phyloP scores from a whole-genome alignment of 2,113 vertebrate genomes.

The Setophaga coronata region DNA sequence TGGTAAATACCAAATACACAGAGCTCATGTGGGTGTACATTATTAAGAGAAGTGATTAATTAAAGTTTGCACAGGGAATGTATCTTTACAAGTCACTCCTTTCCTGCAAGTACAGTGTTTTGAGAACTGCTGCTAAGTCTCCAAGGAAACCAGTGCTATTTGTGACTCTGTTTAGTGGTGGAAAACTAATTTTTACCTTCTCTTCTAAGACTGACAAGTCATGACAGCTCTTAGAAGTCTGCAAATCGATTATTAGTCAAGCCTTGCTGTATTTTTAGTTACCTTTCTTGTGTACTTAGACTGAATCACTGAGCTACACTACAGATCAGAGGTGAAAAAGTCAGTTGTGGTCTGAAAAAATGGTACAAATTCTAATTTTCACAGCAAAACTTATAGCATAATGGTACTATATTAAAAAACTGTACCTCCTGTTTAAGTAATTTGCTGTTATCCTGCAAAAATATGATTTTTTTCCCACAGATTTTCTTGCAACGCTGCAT shows the following conservation, averaged over 20 bases:
- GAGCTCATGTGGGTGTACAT: neutral
- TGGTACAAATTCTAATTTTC: constrained; percentile 55
- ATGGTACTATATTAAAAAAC: constrained; percentile 51
- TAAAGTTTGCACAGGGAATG: constrained; percentile 10
- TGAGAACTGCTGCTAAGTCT: constrained; percentile 57
- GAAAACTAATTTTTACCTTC: constrained; percentile 78
- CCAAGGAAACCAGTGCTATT: constrained; percentile 79
- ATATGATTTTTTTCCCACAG: constrained; percentile 14
- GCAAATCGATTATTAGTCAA: constrained; percentile 75
- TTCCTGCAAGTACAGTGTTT: neutral
- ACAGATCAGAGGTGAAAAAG: constrained; percentile 48
- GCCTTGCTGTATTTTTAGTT: constrained; percentile 71
- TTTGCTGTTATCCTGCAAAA: constrained; percentile 15
- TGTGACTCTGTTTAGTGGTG: constrained; percentile 64
- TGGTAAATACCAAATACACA: neutral
- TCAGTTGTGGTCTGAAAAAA: constrained; percentile 53
- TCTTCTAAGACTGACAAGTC: constrained; percentile 72
- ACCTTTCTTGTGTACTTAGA: constrained; percentile 54
- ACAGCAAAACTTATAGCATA: constrained; percentile 50
- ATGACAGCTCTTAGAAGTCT: constrained; percentile 72
- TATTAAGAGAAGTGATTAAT: neutral
- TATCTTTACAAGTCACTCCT: constrained; percentile 7
- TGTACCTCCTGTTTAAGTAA: constrained; percentile 34
- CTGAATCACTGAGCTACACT: constrained; percentile 61
- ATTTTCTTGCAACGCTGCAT: constrained; percentile 7